Evolutionary conservation across 2,797 vertebrate species (phyloP), one percentile per base, ranked within the genome.

Genomic region (Tolypeutes matacus): DNA sequence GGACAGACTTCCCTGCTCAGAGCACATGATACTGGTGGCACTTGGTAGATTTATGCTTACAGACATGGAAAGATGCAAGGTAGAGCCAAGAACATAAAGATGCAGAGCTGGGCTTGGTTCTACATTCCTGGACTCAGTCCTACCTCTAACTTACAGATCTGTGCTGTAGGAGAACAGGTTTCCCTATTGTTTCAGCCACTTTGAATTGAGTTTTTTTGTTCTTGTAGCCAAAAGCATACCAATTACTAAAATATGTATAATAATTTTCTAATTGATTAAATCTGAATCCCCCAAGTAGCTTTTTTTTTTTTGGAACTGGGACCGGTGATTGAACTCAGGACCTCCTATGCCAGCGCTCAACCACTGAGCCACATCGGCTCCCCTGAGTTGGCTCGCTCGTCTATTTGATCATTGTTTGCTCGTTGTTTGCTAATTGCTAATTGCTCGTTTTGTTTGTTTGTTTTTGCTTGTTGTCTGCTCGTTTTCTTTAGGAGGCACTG

Each of bases 221-320:
- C 53, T 53, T 64, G 18, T 25, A 77, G 23, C 17, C 67, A 39
- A 73, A 89, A 89, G 15, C 21, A 49, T 75, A 5, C 49, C 27
- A 34, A 34, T 85, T 80, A 85, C 58, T 89, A 72, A 78, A 53
- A 46, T 60, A 72, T 7, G 2, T 36, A 46, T 69, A 67, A 73
- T 58, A 46, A 86, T 76, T 69, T 86, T 95, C 69, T 86, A 73
- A 80, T 56, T 58, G 49, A 39, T 85, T 58, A 65, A 72, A 77
- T 29, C 62, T 83, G 82, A 86, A 91, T 53, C 72, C 77, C 53
- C 69, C 56, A 53, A 64, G 46, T 14, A 39, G 46, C 46, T 46
- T 46, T 46, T 46, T 46, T 46, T 39, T 46, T 46, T 46, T 46
- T 46, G 46, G 8, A 46, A 46, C 11, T 11, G 11, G 46, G 46